Percentiles rank a stretch among this genome's conserved stretches.
phyloP scores from a whole-genome alignment of 2,113 vertebrate species.

The Lanius collurio region DNA sequence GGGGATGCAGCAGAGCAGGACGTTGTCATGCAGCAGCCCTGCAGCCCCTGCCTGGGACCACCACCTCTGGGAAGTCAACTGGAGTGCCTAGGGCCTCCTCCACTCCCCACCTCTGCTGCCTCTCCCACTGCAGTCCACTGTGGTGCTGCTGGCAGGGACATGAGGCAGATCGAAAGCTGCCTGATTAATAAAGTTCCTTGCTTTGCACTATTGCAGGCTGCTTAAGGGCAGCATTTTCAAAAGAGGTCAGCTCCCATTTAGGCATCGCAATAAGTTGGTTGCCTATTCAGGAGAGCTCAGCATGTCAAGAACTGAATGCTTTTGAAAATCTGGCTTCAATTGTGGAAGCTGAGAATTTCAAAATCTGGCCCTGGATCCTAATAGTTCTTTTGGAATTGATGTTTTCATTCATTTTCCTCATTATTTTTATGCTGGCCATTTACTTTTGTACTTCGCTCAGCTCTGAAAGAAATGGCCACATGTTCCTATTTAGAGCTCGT shows the following conservation, averaged over 20 bases:
- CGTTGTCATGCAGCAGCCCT: background rate
- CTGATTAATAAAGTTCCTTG: slow-evolving; percentile 35
- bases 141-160: background rate
- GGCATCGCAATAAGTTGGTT: slow-evolving; percentile 51
- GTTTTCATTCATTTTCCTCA: slow-evolving; percentile 58
- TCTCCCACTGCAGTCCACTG: background rate
- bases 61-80: background rate
- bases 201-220: slow-evolving; percentile 37
- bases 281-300: slow-evolving; percentile 62
- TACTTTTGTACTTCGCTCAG: slow-evolving; percentile 59
- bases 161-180: background rate
- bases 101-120: background rate
- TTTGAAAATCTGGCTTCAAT: slow-evolving; percentile 64
- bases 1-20: background rate
- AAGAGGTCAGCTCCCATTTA: slow-evolving; percentile 62
- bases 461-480: slow-evolving; percentile 60
- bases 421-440: slow-evolving; percentile 60
- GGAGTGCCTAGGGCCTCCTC: background rate
- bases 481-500: slow-evolving; percentile 33
- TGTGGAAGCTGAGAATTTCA: slow-evolving; percentile 62
- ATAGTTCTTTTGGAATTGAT: slow-evolving; percentile 50
- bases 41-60: fast-evolving
- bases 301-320: slow-evolving; percentile 57
- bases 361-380: slow-evolving; percentile 54
- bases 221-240: slow-evolving; percentile 57